A percentile compares a stretch with the other conserved stretches of the same genome.
These are phyloP conservation scores for Lordiphosa fenestrarum DNA, from an alignment of 2,888 invertebrate species.

Conservation along the genomic window DNA sequence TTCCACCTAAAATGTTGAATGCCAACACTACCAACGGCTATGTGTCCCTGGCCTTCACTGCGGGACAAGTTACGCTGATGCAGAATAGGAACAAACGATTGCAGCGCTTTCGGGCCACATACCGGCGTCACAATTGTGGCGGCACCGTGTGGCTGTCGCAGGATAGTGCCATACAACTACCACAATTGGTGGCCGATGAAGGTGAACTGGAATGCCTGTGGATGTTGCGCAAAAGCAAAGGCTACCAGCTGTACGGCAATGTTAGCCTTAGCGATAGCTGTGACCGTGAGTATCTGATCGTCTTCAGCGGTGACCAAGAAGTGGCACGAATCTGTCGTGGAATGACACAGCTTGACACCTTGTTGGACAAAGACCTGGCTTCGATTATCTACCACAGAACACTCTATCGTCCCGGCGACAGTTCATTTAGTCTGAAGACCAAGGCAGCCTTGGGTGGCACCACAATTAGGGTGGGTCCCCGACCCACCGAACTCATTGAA, in stretches of 20 bases:
- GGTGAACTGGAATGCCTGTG: conserved; percentile 87
- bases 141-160: conserved; percentile 81
- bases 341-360: conserved; percentile 23
- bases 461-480: conserved; percentile 81
- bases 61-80: conserved; percentile 49
- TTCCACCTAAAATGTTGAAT: not conserved
- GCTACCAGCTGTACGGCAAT: conserved; percentile 80
- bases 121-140: conserved; percentile 86
- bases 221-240: conserved; percentile 80
- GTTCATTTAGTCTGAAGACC: conserved; percentile 43
- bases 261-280: conserved; percentile 83
- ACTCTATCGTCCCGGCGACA: conserved; percentile 31
- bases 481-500: conserved; percentile 18
- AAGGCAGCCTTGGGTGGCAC: conserved; percentile 63
- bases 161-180: conserved; percentile 74
- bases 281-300: conserved; percentile 81
- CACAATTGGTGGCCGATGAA: conserved; percentile 54
- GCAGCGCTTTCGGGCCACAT: conserved; percentile 80
- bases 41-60: conserved; percentile 41
- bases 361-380: too few relatives aligned
- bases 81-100: conserved; percentile 37
- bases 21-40: conserved; percentile 40
- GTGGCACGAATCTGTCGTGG: conserved; percentile 83
- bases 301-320: conserved; percentile 81
- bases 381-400: conserved; percentile 85